phyloP scores from a whole-genome alignment of 2,113 vertebrate species.

The Danionella cerebrum region DNA sequence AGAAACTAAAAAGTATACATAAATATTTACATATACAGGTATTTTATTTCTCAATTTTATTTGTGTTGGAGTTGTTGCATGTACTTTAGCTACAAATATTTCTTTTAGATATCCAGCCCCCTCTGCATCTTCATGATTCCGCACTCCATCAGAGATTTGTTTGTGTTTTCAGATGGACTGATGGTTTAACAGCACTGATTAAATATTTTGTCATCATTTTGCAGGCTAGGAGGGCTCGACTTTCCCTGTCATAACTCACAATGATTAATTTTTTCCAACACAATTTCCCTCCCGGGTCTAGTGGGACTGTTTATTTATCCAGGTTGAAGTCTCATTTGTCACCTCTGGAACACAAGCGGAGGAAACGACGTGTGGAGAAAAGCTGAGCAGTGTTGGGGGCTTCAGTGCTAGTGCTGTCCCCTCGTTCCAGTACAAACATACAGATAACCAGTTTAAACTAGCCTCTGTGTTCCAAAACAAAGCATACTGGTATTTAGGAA shows the following conservation, averaged over 20 bases:
- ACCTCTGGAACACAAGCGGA: constrained; percentile 12
- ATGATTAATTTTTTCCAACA: constrained; percentile 3
- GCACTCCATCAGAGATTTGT: not conserved
- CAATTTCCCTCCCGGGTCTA: constrained; percentile 18
- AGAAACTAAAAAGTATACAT: too few relatives aligned
- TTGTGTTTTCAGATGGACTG: not conserved
- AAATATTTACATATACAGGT: too few relatives aligned
- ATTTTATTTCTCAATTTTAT: too few relatives aligned
- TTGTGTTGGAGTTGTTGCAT: too few relatives aligned
- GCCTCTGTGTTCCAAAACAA: not conserved
- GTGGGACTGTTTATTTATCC: constrained; percentile 20
- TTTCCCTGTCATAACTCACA: not conserved
- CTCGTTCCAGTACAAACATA: not conserved
- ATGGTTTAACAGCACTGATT: constrained; percentile 28
- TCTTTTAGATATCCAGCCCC: too few relatives aligned
- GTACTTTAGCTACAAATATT: too few relatives aligned
- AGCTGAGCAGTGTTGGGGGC: not conserved
- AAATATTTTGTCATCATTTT: constrained; percentile 31
- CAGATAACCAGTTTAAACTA: not conserved
- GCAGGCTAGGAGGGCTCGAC: not conserved
- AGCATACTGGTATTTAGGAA: too few relatives aligned
- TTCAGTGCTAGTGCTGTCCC: not conserved
- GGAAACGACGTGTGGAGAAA: not conserved
- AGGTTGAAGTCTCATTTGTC: constrained; percentile 19
- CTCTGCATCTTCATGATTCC: not conserved